A percentile compares a stretch with the other conserved stretches of the same genome.
These are phyloP conservation scores for Lagodon rhomboides DNA, from an alignment of 2,797 vertebrate species.

Conservation along the genomic window DNA sequence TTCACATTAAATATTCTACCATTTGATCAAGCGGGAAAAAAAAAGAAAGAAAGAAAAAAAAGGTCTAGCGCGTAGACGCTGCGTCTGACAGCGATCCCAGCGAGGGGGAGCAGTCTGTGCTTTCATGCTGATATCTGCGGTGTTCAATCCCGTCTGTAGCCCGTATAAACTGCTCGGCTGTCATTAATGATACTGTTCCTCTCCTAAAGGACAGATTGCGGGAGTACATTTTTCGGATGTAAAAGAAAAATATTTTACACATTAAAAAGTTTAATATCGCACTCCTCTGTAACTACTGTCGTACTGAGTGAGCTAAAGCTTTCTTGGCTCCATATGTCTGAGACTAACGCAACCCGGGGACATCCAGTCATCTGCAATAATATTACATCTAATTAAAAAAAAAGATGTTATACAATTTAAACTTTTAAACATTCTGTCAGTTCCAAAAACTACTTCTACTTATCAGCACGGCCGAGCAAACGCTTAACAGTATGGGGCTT, in stretches of 20 bases:
- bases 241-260: slow-evolving; percentile 34
- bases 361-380: slow-evolving; percentile 6
- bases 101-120: slow-evolving; percentile 32
- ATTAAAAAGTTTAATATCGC: slow-evolving; percentile 17
- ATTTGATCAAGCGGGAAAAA: slow-evolving; percentile 43
- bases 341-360: neutral
- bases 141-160: slow-evolving; percentile 37
- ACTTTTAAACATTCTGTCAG: slow-evolving; percentile 4
- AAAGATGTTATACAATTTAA: neutral
- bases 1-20: slow-evolving; percentile 42
- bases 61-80: slow-evolving; percentile 6
- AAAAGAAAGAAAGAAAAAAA: slow-evolving; percentile 15
- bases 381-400: too few relatives aligned
- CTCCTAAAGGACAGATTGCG: slow-evolving; percentile 25
- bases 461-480: neutral
- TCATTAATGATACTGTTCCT: slow-evolving; percentile 30
- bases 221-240: slow-evolving; percentile 20
- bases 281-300: slow-evolving; percentile 2
- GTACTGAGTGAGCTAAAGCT: slow-evolving; percentile 3
- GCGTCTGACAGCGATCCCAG: slow-evolving; percentile 32
- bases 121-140: slow-evolving; percentile 41
- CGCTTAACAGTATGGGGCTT: neutral
- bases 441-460: neutral
- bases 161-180: slow-evolving; percentile 34
- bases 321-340: neutral